These are phyloP conservation scores for Eudyptes chrysolophus DNA, from an alignment of 2,113 vertebrate species.

Conservation along the genomic window DNA sequence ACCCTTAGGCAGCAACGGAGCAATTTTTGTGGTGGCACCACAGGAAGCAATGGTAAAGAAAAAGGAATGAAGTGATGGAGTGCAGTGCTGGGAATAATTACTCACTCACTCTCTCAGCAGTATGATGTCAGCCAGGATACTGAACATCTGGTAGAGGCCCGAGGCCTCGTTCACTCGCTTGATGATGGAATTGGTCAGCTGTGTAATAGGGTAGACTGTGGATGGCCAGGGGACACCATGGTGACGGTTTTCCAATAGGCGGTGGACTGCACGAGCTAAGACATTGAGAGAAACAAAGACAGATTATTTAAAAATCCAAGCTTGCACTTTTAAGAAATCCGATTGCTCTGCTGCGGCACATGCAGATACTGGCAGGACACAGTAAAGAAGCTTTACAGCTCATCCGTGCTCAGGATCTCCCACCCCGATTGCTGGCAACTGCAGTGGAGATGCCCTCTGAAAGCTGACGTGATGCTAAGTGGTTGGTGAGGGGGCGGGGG, in stretches of 20 bases:
- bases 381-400: neutral
- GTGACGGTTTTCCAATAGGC: constrained; percentile 87
- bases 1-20: neutral
- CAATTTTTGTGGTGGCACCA: neutral
- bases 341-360: neutral
- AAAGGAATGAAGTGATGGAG: neutral
- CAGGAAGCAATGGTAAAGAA: neutral
- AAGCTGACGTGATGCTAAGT: constrained; percentile 19
- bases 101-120: constrained; percentile 92
- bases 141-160: constrained; percentile 95
- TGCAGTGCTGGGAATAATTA: neutral
- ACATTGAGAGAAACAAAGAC: neutral
- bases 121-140: constrained; percentile 90
- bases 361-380: neutral
- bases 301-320: neutral
- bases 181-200: constrained; percentile 86
- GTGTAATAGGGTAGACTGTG: constrained; percentile 75
- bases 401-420: neutral
- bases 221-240: constrained; percentile 86
- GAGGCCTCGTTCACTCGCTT: constrained; percentile 92
- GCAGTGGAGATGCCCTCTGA: constrained; percentile 1
- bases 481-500: neutral
- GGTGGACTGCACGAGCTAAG: constrained; percentile 87
- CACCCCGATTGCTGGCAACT: neutral
- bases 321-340: neutral